phyloP scores from a whole-genome alignment of 2,888 invertebrate species.

The Ashinkailepas kermadecensis region DNA sequence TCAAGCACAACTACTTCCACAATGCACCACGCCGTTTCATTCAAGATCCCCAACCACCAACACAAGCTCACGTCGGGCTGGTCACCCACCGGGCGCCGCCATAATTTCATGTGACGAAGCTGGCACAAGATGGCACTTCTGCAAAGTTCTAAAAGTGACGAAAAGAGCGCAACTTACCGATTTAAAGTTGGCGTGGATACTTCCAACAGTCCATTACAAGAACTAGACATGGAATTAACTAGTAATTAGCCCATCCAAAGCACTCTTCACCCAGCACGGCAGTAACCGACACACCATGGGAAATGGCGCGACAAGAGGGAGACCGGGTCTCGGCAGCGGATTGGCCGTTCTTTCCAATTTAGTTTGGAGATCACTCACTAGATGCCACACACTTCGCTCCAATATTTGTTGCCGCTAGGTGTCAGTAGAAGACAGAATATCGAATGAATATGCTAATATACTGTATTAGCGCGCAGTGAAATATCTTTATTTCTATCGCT shows the following conservation, averaged over 20 bases:
- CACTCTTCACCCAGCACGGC: not conserved
- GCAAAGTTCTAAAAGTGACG: not conserved
- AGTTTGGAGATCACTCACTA: not conserved
- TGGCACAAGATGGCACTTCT: constrained; percentile 19
- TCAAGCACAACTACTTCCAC: no score
- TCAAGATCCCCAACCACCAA: no score
- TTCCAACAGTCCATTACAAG: no score
- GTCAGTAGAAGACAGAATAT: not conserved
- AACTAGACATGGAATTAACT: not conserved
- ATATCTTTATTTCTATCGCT: no score
- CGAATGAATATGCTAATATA: not conserved
- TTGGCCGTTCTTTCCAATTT: not conserved
- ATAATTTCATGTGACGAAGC: constrained; percentile 13
- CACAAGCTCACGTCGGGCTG: not conserved
- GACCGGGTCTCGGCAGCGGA: not conserved
- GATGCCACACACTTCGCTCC: not conserved
- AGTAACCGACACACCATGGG: not conserved
- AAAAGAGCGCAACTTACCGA: not conserved
- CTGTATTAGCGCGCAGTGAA: not conserved
- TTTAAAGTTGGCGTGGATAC: not conserved
- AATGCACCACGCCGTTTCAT: no score
- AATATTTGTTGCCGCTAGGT: not conserved
- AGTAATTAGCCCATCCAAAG: not conserved
- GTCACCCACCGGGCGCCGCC: constrained; percentile 22
- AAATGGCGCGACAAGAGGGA: not conserved